A percentile compares a stretch with the other conserved stretches of the same genome.
These are phyloP conservation scores for Ceyx margarethae DNA, from an alignment of 2,113 vertebrate genomes.

Conservation along the genomic window DNA sequence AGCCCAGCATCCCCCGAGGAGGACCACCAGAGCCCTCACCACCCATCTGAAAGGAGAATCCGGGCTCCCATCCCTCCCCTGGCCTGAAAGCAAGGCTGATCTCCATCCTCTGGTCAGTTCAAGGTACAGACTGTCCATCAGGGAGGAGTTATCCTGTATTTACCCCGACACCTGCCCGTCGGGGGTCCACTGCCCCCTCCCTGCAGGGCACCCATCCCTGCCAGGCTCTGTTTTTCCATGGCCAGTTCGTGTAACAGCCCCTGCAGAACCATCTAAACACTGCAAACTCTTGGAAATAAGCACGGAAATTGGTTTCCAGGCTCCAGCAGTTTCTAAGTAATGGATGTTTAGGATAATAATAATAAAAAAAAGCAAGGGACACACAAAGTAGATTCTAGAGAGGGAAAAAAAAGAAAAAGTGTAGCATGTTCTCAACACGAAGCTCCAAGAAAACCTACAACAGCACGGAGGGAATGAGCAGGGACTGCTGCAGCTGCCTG, in stretches of 20 bases:
- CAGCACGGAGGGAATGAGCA: neutral
- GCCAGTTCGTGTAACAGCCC: constrained; percentile 24
- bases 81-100: neutral
- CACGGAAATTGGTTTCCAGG: constrained; percentile 76
- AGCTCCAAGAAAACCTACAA: neutral
- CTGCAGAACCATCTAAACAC: constrained; percentile 42
- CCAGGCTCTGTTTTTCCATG: neutral
- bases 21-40: neutral
- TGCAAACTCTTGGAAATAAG: constrained; percentile 69
- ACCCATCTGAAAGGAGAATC: accelerated
- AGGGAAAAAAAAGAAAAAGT: neutral
- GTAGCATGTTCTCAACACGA: neutral
- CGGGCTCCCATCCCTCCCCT: neutral
- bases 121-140: neutral
- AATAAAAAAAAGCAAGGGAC: neutral
- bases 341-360: constrained; percentile 72
- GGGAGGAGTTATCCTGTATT: neutral
- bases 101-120: accelerated
- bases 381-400: constrained; percentile 41
- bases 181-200: neutral
- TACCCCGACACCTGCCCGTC: neutral
- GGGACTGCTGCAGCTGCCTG: neutral
- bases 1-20: accelerated
- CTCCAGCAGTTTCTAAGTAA: constrained; percentile 78
- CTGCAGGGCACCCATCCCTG: neutral